phyloP scores from a whole-genome alignment of 2,888 invertebrate genomes.

The Xanthostigma xanthostigma region DNA sequence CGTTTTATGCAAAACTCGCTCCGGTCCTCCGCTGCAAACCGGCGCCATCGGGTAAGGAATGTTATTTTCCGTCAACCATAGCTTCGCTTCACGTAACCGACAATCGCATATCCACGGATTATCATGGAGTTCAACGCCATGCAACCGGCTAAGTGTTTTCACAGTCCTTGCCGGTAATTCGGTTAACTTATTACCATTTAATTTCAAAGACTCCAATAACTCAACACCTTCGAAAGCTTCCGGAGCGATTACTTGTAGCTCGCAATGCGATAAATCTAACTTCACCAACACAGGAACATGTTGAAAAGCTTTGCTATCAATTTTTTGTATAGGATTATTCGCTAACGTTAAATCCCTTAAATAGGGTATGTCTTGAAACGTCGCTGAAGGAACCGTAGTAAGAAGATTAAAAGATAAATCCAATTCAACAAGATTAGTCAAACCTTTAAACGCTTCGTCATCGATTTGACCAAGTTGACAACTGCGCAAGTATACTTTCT shows the following conservation, averaged over 20 bases:
- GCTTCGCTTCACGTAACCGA: slow-evolving; percentile 60
- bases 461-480: slow-evolving; percentile 80
- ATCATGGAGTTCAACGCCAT: slow-evolving; percentile 69
- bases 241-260: slow-evolving; percentile 61
- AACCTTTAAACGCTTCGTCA: slow-evolving; percentile 65
- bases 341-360: slow-evolving; percentile 67
- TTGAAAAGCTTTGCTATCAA: slow-evolving; percentile 59
- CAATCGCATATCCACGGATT: slow-evolving; percentile 87
- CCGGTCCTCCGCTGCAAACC: slow-evolving; percentile 55
- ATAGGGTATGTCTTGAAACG: slow-evolving; percentile 65
- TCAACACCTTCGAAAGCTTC: slow-evolving; percentile 64
- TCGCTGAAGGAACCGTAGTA: slow-evolving; percentile 62
- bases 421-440: slow-evolving; percentile 79
- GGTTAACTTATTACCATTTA: slow-evolving; percentile 66
- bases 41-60: slow-evolving; percentile 66
- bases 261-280: slow-evolving; percentile 70
- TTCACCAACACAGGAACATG: slow-evolving; percentile 64
- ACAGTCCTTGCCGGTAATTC: slow-evolving; percentile 59
- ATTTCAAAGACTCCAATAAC: slow-evolving; percentile 58
- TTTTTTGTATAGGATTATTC: slow-evolving; percentile 67
- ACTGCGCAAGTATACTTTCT: slow-evolving; percentile 68
- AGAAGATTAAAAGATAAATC: slow-evolving; percentile 76
- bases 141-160: slow-evolving; percentile 55
- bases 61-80: slow-evolving; percentile 67
- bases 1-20: slow-evolving; percentile 50